Evolutionary conservation across 1,140 invertebrate genomes (phyloP).

Genomic region (Calephelis nemesis): DNA sequence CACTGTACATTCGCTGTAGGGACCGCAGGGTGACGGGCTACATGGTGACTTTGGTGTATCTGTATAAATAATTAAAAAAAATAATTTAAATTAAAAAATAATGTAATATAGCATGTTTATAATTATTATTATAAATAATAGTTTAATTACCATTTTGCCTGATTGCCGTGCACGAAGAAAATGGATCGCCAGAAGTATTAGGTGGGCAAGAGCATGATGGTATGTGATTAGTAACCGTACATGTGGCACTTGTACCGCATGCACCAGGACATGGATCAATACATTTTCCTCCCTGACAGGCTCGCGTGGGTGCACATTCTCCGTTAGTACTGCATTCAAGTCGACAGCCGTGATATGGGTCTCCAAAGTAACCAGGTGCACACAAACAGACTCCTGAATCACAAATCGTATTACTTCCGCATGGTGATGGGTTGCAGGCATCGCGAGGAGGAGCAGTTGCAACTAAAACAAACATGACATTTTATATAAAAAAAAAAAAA

Average conservation of each 20-base stretch:
- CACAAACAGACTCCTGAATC: constrained; percentile 82
- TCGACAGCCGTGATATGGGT: constrained; percentile 84
- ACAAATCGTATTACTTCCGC: constrained; percentile 87
- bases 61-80: constrained; percentile 25
- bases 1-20: constrained; percentile 85
- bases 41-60: constrained; percentile 81
- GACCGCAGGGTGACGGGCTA: constrained; percentile 87
- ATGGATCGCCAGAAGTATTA: constrained; percentile 86
- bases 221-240: constrained; percentile 85
- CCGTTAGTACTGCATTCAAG: constrained; percentile 83
- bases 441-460: constrained; percentile 75
- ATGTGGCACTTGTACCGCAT: constrained; percentile 85
- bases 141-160: constrained; percentile 71
- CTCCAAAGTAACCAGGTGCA: constrained; percentile 81
- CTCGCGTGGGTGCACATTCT: constrained; percentile 82
- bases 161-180: constrained; percentile 82
- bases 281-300: constrained; percentile 88
- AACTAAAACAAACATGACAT: constrained; percentile 56
- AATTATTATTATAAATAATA: constrained; percentile 13
- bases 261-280: constrained; percentile 86
- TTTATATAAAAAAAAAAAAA: background rate
- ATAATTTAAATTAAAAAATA: too few species aligned
- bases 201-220: constrained; percentile 85
- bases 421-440: constrained; percentile 86
- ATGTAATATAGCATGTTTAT: background rate